These are phyloP conservation scores for Andinoacara biseriatus DNA, from an alignment of 2,113 vertebrate genomes.

Conservation along the genomic window DNA sequence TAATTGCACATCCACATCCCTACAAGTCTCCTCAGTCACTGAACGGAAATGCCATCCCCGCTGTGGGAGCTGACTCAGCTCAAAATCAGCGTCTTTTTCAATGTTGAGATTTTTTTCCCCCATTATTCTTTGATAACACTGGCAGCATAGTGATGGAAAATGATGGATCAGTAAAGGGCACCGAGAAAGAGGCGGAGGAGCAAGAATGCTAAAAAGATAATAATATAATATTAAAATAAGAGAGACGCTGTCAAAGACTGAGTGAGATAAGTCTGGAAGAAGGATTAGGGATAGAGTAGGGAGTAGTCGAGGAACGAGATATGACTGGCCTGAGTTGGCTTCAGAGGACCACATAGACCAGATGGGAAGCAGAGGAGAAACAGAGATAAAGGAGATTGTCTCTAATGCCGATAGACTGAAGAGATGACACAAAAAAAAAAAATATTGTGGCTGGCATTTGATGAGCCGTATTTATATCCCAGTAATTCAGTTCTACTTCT, in stretches of 20 bases:
- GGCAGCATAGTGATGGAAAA: conserved; percentile 33
- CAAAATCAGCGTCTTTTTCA: conserved; percentile 24
- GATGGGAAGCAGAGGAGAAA: conserved; percentile 47
- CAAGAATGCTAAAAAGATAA: conserved; percentile 51
- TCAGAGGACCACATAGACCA: conserved; percentile 44
- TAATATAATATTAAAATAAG: conserved; percentile 61
- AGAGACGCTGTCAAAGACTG: conserved; percentile 49
- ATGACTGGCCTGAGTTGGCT: conserved; percentile 34
- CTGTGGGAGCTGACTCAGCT: conserved; percentile 59
- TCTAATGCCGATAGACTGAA: conserved; percentile 46
- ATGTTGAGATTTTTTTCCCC: background rate
- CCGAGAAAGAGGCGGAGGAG: conserved; percentile 21
- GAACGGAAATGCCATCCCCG: conserved; percentile 39
- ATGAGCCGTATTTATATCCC: conserved; percentile 64
- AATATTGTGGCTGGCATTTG: conserved; percentile 62
- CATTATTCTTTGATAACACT: conserved; percentile 57
- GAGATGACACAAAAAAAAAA: conserved; percentile 47
- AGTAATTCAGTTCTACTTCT: conserved; percentile 46
- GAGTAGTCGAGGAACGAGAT: conserved; percentile 32
- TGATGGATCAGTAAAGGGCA: conserved; percentile 63
- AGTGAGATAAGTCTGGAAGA: conserved; percentile 55
- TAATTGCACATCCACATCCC: background rate
- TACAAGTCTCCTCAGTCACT: conserved; percentile 14
- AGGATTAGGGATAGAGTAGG: conserved; percentile 31
- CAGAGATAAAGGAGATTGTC: conserved; percentile 55